Conservation (phyloP, 2,888 invertebrate genomes). For the Leucozona laternaria region DNA sequence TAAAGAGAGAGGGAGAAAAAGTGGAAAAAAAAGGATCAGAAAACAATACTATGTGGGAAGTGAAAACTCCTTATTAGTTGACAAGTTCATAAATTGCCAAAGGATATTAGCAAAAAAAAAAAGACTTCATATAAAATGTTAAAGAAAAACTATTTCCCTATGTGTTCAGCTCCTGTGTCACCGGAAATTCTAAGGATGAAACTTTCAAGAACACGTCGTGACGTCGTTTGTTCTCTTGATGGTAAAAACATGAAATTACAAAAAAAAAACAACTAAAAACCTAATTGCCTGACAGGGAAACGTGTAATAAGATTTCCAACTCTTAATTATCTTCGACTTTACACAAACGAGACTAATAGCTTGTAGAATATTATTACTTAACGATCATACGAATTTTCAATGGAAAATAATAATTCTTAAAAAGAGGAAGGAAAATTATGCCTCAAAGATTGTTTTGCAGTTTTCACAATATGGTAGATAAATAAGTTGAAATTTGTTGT, state of each 20-base stretch:
- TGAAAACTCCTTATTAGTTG: conserved; percentile 58
- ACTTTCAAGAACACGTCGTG: conserved; percentile 40
- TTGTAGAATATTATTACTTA: conserved; percentile 40
- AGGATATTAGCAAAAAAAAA: conserved; percentile 48
- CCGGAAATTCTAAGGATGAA: neutral
- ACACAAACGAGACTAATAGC: conserved; percentile 24
- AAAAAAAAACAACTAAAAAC: conserved; percentile 3
- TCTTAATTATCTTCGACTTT: conserved; percentile 59
- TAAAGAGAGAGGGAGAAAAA: neutral
- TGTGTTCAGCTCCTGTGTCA: neutral
- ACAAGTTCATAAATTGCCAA: conserved; percentile 61
- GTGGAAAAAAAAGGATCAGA: neutral
- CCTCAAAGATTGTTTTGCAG: neutral
- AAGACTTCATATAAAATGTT: conserved; percentile 40
- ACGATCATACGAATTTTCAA: neutral
- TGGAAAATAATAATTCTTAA: conserved; percentile 3
- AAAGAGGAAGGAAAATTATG: neutral
- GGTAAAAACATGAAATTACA: neutral
- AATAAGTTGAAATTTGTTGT: conserved; percentile 4
- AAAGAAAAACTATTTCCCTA: conserved; percentile 35
- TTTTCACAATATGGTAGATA: neutral
- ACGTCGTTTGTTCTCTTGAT: conserved; percentile 12
- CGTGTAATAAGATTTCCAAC: conserved; percentile 46
- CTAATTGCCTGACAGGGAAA: conserved; percentile 55
- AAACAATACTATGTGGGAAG: conserved; percentile 34